Base-by-base conservation (phyloP, 2,113 vertebrate genomes). In the Melozone crissalis region DNA sequence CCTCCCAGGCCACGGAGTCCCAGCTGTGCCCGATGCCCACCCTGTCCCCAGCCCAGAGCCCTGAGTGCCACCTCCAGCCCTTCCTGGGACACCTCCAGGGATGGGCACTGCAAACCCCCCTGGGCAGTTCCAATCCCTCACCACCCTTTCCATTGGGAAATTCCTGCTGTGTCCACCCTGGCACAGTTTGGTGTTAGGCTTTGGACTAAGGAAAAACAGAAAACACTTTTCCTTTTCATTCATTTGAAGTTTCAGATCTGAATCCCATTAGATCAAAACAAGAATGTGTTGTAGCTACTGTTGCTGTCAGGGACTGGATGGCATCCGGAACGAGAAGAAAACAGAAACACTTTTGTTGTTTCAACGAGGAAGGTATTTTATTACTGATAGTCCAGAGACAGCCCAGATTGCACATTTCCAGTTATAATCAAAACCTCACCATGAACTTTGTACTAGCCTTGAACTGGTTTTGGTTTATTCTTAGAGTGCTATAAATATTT, bases 1-100 rank as follows among this genome's bases (percentile, higher is more conserved):
- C 28, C 46, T 41, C n/a, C 46, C 5, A 39, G 52, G 0, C 15
- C 43, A 44, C 3, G 1, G 1, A 72, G 39, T n/a, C n/a, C n/a
- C n/a, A n/a, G n/a, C n/a, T n/a, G n/a, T n/a, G n/a, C n/a, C n/a
- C n/a, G n/a, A 4, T 59, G 0, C 18, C 33, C 33, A 46, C 69
- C 69, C 4, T 82, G 62, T 39, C 54, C 37, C 68, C 67, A 57
- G 41, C 49, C 58, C 68, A 66, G 67, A 66, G 59, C 68, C 1
- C 61, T 55, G 3, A 62, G 71, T 47, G 54, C 28, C 87, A 82
- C 15, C 1, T 11, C 46, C 87, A 75, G 69, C 3, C 27, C 15
- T 67, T 51, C 68, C 68, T 52, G 4, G 23, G 46, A 13, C 71
- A 75, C 16, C 47, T 76, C 17, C 78, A 62, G 62, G 47, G 47